These are phyloP conservation scores for Paguma larvata DNA, from an alignment of 2,797 vertebrate species.

Conservation along the genomic window DNA sequence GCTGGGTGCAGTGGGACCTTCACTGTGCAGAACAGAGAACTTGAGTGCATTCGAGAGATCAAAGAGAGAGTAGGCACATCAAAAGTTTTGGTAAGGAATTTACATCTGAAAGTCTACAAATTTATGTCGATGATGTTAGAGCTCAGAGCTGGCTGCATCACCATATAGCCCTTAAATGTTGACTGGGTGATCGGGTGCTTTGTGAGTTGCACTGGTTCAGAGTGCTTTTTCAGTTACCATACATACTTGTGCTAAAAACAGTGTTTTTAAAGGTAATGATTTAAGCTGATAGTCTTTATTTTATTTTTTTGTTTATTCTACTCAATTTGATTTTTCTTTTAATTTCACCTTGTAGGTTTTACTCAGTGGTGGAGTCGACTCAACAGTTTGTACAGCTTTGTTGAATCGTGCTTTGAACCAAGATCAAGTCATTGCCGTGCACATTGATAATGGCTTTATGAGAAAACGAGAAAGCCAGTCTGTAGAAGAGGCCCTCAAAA, in stretches of 20 bases:
- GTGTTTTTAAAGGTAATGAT: neutral
- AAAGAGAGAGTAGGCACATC: constrained; percentile 95
- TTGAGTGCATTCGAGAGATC: constrained; percentile 95
- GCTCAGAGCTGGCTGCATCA: neutral
- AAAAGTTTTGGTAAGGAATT: constrained; percentile 96
- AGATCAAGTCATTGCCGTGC: constrained; percentile 98
- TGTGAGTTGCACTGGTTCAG: neutral
- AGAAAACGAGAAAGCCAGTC: constrained; percentile 97
- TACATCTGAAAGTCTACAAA: neutral
- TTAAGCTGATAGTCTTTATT: neutral
- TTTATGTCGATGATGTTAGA: neutral
- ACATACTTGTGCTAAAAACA: neutral
- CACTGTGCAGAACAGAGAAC: constrained; percentile 96
- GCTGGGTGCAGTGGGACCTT: constrained; percentile 97
- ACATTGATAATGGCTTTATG: constrained; percentile 99
- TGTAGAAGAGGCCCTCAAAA: constrained; percentile 98
- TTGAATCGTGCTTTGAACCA: constrained; percentile 96
- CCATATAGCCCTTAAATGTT: neutral
- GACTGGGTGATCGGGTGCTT: neutral
- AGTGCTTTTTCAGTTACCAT: neutral
- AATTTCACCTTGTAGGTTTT: constrained; percentile 91
- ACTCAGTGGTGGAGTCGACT: constrained; percentile 98
- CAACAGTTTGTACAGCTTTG: constrained; percentile 98
- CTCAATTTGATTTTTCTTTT: neutral
- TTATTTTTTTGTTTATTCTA: constrained; percentile 24